Evolutionary conservation across 2,888 invertebrate genomes (phyloP).

Genomic region (Eristalinus sepulchralis): DNA sequence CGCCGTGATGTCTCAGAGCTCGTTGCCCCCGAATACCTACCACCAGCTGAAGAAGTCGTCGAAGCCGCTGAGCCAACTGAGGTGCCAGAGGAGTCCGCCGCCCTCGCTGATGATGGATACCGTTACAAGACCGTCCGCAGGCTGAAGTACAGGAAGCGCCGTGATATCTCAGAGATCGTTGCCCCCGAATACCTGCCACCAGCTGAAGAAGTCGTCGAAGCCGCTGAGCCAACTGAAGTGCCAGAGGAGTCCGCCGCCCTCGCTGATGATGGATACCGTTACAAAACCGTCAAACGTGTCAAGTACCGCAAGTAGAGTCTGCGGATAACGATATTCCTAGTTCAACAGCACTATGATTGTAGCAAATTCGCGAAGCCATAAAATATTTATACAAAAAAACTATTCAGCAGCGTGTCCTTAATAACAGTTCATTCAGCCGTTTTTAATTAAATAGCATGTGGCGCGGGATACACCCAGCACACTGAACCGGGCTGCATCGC

Average conservation of each 20-base stretch:
- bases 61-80: slow-evolving; percentile 14
- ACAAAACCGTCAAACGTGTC: slow-evolving; percentile 53
- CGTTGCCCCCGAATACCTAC: slow-evolving; percentile 45
- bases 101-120: slow-evolving; percentile 75
- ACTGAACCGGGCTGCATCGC: slow-evolving; percentile 23
- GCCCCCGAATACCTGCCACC: slow-evolving; percentile 25
- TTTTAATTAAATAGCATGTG: slow-evolving; percentile 25
- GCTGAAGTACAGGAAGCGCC: slow-evolving; percentile 74
- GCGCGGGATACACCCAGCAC: neutral
- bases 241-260: slow-evolving; percentile 1
- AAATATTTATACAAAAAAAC: slow-evolving; percentile 32
- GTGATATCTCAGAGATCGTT: slow-evolving; percentile 74
- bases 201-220: neutral
- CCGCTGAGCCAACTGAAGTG: neutral
- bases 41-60: slow-evolving; percentile 5
- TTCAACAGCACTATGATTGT: neutral
- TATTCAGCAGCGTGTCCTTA: slow-evolving; percentile 14
- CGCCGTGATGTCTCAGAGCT: slow-evolving; percentile 53
- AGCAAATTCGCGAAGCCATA: slow-evolving; percentile 16
- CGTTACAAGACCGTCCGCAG: slow-evolving; percentile 38
- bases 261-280: slow-evolving; percentile 29
- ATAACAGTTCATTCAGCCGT: slow-evolving; percentile 13
- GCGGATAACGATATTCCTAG: neutral
- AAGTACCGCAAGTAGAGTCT: slow-evolving; percentile 5
- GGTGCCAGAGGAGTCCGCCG: slow-evolving; percentile 72